Evolutionary conservation across 2,113 vertebrate genomes (phyloP), one percentile per base, ranked within the genome.

Genomic region (Muntiacus muntjak): DNA sequence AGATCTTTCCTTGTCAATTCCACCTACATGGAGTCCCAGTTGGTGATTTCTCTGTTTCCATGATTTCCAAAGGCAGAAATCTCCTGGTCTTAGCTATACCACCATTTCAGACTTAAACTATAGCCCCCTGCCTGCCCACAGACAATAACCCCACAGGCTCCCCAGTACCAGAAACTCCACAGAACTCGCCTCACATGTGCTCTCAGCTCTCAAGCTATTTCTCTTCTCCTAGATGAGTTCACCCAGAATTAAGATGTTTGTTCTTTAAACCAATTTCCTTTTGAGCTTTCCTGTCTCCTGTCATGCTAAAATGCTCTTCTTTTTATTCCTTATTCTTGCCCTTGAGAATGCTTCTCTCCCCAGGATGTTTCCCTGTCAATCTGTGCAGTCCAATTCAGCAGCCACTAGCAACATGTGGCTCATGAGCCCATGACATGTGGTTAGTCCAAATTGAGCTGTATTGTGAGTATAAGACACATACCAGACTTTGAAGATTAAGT

Each of bases 171-270:
- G 23, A 45, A 79, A 33, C 7, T 43, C 54, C 76, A 71, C 4
- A 2, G 64, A 74, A 28, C 3, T 21, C 2, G 16, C 50, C 55
- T 40, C 6, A 2, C 30, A 14, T 0, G 4, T 23, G 28, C 84
- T 43, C 55, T 60, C 13, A 5, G 50, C 5, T 26, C 47, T 23
- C 84, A 55, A 47, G 64, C 33, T 33, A 54, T 26, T 47, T 16
- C 76, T 30, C 16, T 5, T n/a, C 91, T 83, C 78, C 14, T 6
- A 17, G 11, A 26, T 8, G 45, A 94, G 17, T 6, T 33, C 11
- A 1, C 2, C 47, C 7, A 45, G 40, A 57, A 76, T 26, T n/a
- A n/a, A 87, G 43, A 58, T 25, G 7, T 3, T 30, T 23, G 40
- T 55, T 83, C 60, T 58, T 16, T 11, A 47, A 9, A 84, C 10